Conservation (phyloP, 2,113 vertebrate genomes). For the Arothron firmamentum region DNA sequence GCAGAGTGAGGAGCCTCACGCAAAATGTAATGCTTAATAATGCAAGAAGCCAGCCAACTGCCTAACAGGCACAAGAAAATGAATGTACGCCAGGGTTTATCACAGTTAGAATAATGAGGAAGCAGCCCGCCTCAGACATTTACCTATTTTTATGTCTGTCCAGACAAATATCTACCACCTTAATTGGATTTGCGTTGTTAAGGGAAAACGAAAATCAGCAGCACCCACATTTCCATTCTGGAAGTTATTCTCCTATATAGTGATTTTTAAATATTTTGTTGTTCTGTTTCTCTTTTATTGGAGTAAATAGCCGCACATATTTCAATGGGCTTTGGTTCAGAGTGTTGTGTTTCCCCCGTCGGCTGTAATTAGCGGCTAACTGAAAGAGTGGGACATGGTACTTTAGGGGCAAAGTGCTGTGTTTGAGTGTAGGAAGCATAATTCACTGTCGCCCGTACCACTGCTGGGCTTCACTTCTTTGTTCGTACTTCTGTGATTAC, state of each 20-base stretch:
- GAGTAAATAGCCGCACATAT: slow-evolving; percentile 62
- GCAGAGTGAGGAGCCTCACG: not conserved
- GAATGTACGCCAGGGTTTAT: slow-evolving; percentile 20
- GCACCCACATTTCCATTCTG: slow-evolving; percentile 34
- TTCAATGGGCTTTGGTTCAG: slow-evolving; percentile 34
- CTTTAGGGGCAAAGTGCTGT: slow-evolving; percentile 24
- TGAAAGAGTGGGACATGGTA: slow-evolving; percentile 37
- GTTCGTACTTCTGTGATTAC: slow-evolving; percentile 23
- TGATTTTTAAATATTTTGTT: slow-evolving; percentile 40
- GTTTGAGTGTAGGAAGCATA: slow-evolving; percentile 27
- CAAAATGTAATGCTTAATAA: slow-evolving; percentile 23
- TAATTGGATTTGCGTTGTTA: slow-evolving; percentile 34
- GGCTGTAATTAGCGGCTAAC: slow-evolving; percentile 61
- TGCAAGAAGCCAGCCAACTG: slow-evolving; percentile 12
- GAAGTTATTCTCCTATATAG: slow-evolving; percentile 33
- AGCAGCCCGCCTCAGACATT: slow-evolving; percentile 19
- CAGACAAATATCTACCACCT: slow-evolving; percentile 42
- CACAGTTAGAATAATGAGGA: slow-evolving; percentile 26
- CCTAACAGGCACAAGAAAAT: slow-evolving; percentile 7
- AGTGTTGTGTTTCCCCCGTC: slow-evolving; percentile 38
- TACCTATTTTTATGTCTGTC: slow-evolving; percentile 57
- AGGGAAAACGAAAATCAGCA: slow-evolving; percentile 42
- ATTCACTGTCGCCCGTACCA: slow-evolving; percentile 26
- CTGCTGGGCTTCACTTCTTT: not conserved
- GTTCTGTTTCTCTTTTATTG: slow-evolving; percentile 25